phyloP scores from a whole-genome alignment of 2,888 invertebrate genomes.

The Phanerotoma sp. region DNA sequence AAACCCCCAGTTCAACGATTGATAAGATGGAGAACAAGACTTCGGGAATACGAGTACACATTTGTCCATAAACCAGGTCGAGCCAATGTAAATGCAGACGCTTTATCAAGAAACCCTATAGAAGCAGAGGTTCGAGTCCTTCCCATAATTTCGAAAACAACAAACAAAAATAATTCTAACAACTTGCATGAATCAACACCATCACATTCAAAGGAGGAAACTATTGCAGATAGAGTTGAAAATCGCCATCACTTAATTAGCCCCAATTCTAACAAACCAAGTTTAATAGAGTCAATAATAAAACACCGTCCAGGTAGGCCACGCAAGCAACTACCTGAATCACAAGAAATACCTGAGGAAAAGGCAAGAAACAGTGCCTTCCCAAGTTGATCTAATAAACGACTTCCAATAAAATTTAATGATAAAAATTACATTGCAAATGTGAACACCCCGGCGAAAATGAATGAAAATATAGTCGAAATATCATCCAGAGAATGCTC shows the following conservation, averaged over 20 bases:
- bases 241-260: no score
- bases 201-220: no score
- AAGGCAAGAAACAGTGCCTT: slow-evolving; percentile 1
- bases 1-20: slow-evolving; percentile 11
- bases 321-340: not conserved
- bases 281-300: not conserved
- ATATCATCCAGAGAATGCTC: no score
- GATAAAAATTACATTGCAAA: no score
- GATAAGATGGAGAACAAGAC: slow-evolving; percentile 13
- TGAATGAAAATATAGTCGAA: no score
- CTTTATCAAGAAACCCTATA: slow-evolving; percentile 9
- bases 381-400: not conserved
- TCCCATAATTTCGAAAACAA: no score
- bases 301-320: not conserved
- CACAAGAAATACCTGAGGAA: not conserved
- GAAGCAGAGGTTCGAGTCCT: no score
- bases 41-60: slow-evolving; percentile 17
- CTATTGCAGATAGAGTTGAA: no score
- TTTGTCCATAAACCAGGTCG: slow-evolving; percentile 20
- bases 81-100: slow-evolving; percentile 15
- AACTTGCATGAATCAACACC: no score
- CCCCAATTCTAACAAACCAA: no score
- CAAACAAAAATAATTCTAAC: no score
- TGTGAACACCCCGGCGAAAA: no score
- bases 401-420: not conserved